A percentile compares a stretch with the other conserved stretches of the same genome.
Evolutionary conservation across 2,888 invertebrate species (phyloP).

Genomic region (Tiphia femorata): DNA sequence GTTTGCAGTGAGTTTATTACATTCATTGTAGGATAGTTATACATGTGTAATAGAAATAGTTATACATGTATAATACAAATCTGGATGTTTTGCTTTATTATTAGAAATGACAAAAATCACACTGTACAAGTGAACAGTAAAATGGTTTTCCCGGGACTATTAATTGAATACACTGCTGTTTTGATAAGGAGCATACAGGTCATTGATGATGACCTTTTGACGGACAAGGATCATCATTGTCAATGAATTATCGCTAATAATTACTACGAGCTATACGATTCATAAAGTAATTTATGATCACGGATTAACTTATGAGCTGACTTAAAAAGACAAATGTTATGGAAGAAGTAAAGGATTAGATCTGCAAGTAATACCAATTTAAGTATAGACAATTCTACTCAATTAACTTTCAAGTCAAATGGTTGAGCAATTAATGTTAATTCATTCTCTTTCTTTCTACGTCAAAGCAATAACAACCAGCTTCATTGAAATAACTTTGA

Average conservation of each 20-base stretch:
- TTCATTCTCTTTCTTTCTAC: neutral
- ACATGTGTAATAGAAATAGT: too few species aligned
- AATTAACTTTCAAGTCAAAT: neutral
- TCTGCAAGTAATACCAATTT: neutral
- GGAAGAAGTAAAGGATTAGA: neutral
- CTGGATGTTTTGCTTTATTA: too few species aligned
- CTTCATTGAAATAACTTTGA: neutral
- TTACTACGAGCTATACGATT: slow-evolving; percentile 10
- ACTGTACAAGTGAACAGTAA: too few species aligned
- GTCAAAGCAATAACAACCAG: too few species aligned
- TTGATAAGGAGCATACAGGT: slow-evolving; percentile 58
- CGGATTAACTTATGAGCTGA: neutral
- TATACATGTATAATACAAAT: too few species aligned
- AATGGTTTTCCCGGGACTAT: slow-evolving; percentile 42
- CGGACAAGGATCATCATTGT: slow-evolving; percentile 33
- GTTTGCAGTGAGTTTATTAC: too few species aligned
- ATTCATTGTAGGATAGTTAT: too few species aligned
- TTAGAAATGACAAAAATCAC: too few species aligned
- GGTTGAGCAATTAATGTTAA: neutral
- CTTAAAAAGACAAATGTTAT: neutral
- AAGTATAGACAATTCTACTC: neutral
- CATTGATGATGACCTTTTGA: slow-evolving; percentile 56
- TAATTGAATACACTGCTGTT: slow-evolving; percentile 58
- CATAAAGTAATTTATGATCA: neutral
- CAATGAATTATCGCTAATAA: slow-evolving; percentile 36